These are phyloP conservation scores for Gymnothorax javanicus DNA, from an alignment of 2,797 vertebrate genomes.

Conservation along the genomic window DNA sequence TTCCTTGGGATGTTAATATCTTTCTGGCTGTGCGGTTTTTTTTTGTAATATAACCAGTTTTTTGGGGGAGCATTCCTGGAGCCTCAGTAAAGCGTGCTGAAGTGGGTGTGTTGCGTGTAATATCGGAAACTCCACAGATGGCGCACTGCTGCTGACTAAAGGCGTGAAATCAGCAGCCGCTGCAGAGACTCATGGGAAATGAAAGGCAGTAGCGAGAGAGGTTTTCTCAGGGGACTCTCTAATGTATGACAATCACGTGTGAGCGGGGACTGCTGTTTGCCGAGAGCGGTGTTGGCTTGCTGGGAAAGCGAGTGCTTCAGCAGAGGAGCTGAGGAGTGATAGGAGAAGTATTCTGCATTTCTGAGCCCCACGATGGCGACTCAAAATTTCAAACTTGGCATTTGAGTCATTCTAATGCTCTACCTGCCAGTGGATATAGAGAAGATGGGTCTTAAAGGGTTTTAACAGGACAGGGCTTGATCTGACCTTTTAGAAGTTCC, in stretches of 20 bases:
- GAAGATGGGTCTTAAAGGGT: slow-evolving; percentile 54
- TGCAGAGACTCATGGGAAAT: not conserved
- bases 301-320: not conserved
- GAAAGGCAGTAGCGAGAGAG: not conserved
- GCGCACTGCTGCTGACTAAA: slow-evolving; percentile 17
- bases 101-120: slow-evolving; percentile 44
- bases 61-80: not conserved
- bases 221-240: not conserved
- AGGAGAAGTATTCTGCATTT: not conserved
- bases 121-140: slow-evolving; percentile 36
- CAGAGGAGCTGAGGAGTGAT: not conserved
- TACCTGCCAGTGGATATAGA: slow-evolving; percentile 62
- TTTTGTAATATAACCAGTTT: not conserved
- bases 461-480: slow-evolving; percentile 72
- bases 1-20: not conserved
- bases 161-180: slow-evolving; percentile 22
- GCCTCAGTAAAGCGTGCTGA: slow-evolving; percentile 42
- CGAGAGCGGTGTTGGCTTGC: not conserved
- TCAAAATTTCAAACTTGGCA: slow-evolving; percentile 41
- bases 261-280: not conserved
- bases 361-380: slow-evolving; percentile 17
- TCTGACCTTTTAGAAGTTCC: slow-evolving; percentile 52
- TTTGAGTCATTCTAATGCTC: slow-evolving; percentile 51
- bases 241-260: not conserved
- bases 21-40: slow-evolving; percentile 35